phyloP scores from a whole-genome alignment of 1,140 invertebrate species.

The Pogonomyrmex californicus region DNA sequence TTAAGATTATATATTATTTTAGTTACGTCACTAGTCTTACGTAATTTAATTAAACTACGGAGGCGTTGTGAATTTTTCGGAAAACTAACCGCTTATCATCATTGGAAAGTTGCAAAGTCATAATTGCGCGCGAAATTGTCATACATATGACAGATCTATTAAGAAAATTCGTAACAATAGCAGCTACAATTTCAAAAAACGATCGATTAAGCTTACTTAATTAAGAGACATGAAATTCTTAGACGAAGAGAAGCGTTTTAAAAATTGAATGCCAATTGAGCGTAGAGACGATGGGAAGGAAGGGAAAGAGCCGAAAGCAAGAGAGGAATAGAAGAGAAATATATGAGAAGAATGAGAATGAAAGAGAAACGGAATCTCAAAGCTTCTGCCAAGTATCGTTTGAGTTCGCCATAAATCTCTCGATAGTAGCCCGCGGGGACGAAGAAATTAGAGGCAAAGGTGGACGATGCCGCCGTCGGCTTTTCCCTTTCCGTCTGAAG shows the following conservation, averaged over 20 bases:
- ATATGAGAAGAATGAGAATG: neutral
- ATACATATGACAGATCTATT: neutral
- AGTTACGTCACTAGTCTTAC: too few species aligned
- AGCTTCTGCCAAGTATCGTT: constrained; percentile 55
- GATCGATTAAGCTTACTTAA: neutral
- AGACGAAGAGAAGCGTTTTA: neutral
- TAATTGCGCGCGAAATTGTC: constrained; percentile 45
- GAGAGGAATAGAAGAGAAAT: neutral
- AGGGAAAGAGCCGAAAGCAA: neutral
- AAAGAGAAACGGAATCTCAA: constrained; percentile 7
- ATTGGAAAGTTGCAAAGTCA: constrained; percentile 41
- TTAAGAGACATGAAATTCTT: neutral
- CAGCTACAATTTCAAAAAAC: neutral
- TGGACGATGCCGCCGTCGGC: neutral
- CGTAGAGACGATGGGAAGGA: too few species aligned
- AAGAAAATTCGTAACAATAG: neutral
- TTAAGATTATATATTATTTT: neutral
- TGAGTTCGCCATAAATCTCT: constrained; percentile 58
- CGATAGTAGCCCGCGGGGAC: constrained; percentile 23
- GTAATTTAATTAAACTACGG: neutral
- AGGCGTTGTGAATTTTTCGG: constrained; percentile 4
- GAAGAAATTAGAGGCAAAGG: constrained; percentile 50
- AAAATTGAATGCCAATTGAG: neutral
- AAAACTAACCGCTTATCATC: constrained; percentile 29
- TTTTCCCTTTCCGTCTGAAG: constrained; percentile 34